Evolutionary conservation across 30 jellyfish, hydroid and myxozoan genomes (phyloP).

Genomic region (Hydractinia echinata): DNA sequence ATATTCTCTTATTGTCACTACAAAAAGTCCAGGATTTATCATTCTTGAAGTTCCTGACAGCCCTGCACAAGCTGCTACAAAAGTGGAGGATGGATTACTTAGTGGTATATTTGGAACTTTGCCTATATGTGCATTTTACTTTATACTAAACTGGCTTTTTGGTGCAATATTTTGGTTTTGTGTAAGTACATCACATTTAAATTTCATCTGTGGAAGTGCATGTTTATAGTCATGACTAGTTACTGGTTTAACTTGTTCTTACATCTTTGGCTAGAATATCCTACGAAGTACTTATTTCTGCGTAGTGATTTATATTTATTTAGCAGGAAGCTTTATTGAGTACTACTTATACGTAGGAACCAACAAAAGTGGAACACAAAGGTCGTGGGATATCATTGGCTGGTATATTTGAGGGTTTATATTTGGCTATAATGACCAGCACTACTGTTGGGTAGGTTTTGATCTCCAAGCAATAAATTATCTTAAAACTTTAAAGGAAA

Average conservation of each 20-base stretch:
- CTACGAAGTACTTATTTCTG: too few relatives aligned
- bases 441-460: constrained; percentile 3
- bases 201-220: too few relatives aligned
- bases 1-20: neutral
- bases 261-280: too few relatives aligned
- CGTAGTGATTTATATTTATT: too few relatives aligned
- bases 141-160: constrained; percentile 1
- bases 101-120: constrained; percentile 8
- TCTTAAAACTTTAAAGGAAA: too few relatives aligned
- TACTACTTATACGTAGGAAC: neutral
- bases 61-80: constrained; percentile 9
- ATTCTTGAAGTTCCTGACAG: constrained; percentile 13
- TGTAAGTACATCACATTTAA: neutral
- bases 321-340: too few relatives aligned
- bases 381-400: neutral
- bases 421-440: constrained; percentile 1
- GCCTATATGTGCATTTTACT: constrained; percentile 9
- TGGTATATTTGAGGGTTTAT: constrained; percentile 8
- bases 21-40: constrained; percentile 8
- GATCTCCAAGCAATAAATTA: too few relatives aligned
- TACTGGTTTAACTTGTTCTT: too few relatives aligned
- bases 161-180: constrained; percentile 21
- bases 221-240: too few relatives aligned
- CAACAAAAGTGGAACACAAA: neutral
- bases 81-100: constrained; percentile 5